Percentiles rank a stretch among this genome's conserved stretches.
Evolutionary conservation across 1,140 invertebrate genomes (phyloP).

Genomic region (Stegodyphus dumicola): DNA sequence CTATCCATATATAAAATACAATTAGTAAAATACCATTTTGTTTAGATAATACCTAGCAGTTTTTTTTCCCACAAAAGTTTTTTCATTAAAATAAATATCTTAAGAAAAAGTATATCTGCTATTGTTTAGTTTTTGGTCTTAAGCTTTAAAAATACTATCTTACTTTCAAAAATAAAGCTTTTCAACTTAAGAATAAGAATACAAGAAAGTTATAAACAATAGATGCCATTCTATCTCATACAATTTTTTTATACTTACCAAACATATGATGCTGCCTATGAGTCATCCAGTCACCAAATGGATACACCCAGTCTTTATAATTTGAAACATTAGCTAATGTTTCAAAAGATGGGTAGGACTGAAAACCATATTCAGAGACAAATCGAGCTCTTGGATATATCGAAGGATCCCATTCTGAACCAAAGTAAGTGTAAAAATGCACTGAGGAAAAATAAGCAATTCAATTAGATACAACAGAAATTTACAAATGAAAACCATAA

Average conservation of each 20-base stretch:
- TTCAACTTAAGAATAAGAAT: background rate
- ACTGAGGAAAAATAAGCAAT: conserved; percentile 33
- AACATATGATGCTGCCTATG: conserved; percentile 85
- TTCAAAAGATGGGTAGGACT: conserved; percentile 82
- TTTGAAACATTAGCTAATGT: conserved; percentile 73
- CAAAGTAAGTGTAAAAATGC: conserved; percentile 76
- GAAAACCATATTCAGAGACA: conserved; percentile 95
- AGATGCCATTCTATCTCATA: background rate
- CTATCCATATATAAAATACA: too few species aligned
- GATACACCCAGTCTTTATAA: conserved; percentile 73
- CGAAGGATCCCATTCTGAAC: conserved; percentile 82
- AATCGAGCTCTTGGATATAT: conserved; percentile 86
- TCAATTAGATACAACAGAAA: background rate
- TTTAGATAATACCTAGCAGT: too few species aligned
- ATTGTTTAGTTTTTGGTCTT: too few species aligned
- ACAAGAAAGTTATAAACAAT: background rate
- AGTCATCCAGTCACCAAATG: conserved; percentile 74
- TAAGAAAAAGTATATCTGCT: too few species aligned
- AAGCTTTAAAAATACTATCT: too few species aligned
- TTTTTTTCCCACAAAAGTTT: too few species aligned
- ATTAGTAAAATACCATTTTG: too few species aligned
- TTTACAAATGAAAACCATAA: background rate
- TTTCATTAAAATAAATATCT: too few species aligned
- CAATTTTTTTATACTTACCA: conserved; percentile 74
- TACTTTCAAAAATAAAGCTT: too few species aligned